Evolutionary conservation across 2,113 vertebrate genomes (phyloP).

Genomic region (Meles meles): DNA sequence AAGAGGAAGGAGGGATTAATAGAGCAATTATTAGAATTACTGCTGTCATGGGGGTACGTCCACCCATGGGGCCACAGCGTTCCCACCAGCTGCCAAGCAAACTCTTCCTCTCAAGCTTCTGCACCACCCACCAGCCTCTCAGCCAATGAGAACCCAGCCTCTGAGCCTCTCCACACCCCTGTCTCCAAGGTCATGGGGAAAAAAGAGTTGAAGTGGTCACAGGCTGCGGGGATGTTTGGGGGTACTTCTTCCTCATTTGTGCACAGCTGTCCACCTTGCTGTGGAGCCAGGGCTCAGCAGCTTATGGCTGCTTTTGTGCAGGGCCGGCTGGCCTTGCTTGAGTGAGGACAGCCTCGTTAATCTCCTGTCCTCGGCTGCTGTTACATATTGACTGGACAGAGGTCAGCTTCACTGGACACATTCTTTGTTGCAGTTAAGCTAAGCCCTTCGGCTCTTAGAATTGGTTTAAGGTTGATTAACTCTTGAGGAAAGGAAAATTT

Average conservation of each 20-base stretch:
- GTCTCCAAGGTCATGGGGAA: fast-evolving
- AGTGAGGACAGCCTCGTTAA: not conserved
- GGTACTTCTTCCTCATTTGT: not conserved
- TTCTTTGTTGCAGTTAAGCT: conserved; percentile 45
- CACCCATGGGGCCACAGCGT: too few relatives aligned
- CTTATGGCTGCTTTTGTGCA: not conserved
- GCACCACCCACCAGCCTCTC: not conserved
- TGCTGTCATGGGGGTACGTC: too few relatives aligned
- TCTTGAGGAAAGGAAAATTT: conserved; percentile 24
- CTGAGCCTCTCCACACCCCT: too few relatives aligned
- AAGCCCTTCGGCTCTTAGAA: conserved; percentile 40
- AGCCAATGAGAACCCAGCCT: not conserved
- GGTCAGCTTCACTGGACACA: conserved; percentile 38
- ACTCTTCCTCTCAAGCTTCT: not conserved
- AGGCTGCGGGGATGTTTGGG: fast-evolving
- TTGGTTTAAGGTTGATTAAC: conserved; percentile 61
- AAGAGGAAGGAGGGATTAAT: not conserved
- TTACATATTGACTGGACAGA: not conserved
- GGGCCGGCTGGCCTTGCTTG: not conserved
- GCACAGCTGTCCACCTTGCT: not conserved
- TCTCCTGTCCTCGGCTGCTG: not conserved
- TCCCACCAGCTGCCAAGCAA: fast-evolving
- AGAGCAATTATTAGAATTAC: not conserved
- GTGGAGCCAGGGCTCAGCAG: not conserved
- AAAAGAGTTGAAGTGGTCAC: not conserved